phyloP scores from a whole-genome alignment of 1,140 invertebrate species.

The Lucilia cuprina region DNA sequence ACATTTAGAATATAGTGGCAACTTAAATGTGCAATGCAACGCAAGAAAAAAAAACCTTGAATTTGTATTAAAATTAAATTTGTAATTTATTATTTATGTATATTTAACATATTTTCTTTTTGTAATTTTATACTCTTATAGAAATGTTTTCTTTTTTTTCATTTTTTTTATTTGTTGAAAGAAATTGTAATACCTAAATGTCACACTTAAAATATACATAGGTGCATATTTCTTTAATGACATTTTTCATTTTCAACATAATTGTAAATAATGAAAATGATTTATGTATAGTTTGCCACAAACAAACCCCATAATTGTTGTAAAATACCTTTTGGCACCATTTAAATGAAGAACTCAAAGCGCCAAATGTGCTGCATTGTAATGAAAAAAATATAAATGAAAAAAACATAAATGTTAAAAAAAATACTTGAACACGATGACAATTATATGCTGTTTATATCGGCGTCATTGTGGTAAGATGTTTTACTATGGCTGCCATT shows the following conservation, averaged over 20 bases:
- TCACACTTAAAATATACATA: background rate
- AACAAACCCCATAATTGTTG: background rate
- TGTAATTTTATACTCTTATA: background rate
- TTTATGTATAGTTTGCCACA: background rate
- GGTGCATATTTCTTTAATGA: background rate
- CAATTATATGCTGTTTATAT: background rate
- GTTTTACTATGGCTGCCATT: background rate
- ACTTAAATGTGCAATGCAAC: background rate
- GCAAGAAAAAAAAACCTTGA: background rate
- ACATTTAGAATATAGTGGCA: background rate
- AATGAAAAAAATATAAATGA: background rate
- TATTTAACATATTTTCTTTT: background rate
- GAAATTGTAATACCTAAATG: background rate
- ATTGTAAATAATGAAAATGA: background rate
- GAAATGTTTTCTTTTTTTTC: background rate
- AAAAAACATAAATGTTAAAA: background rate
- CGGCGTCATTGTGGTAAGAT: background rate
- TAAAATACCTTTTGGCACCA: background rate
- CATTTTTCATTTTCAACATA: background rate
- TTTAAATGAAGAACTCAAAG: background rate
- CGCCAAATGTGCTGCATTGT: too few species aligned
- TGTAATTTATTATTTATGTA: background rate
- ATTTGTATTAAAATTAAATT: background rate
- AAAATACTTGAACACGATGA: background rate
- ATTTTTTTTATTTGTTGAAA: background rate